phyloP scores from a whole-genome alignment of 2,888 invertebrate species.

The Perithous albicinctus region DNA sequence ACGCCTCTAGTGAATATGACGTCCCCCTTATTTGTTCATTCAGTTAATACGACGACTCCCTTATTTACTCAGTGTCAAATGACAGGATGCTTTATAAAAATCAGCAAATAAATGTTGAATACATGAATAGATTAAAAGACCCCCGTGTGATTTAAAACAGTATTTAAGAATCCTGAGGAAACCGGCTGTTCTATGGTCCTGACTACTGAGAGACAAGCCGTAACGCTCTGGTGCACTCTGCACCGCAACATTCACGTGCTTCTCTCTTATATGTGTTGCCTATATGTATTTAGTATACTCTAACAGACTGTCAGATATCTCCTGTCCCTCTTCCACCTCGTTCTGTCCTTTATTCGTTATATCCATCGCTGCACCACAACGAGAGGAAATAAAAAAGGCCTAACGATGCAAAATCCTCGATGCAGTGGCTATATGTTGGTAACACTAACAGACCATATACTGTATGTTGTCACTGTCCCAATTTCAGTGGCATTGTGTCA shows the following conservation, averaged over 20 bases:
- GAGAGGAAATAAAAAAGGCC: slow-evolving; percentile 35
- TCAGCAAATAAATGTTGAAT: too few relatives aligned
- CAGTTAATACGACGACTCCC: too few relatives aligned
- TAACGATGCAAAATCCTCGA: slow-evolving; percentile 55
- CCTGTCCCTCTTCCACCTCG: neutral
- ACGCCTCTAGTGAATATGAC: too few relatives aligned
- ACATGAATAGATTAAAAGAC: neutral
- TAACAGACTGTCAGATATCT: slow-evolving; percentile 7
- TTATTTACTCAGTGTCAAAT: too few relatives aligned
- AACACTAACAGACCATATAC: neutral
- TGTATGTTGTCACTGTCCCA: slow-evolving; percentile 74
- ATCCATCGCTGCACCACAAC: neutral
- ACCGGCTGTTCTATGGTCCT: slow-evolving; percentile 35
- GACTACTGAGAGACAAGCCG: slow-evolving; percentile 66
- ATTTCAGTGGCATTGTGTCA: slow-evolving; percentile 77
- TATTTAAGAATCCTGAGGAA: slow-evolving; percentile 2
- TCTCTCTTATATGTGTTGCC: neutral
- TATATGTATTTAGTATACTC: slow-evolving; percentile 4
- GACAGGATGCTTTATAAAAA: too few relatives aligned
- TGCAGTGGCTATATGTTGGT: slow-evolving; percentile 2
- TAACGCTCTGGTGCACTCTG: slow-evolving; percentile 74
- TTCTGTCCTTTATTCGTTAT: neutral
- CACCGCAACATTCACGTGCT: slow-evolving; percentile 59
- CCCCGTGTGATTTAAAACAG: neutral
- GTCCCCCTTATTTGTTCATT: too few relatives aligned